phyloP scores from a whole-genome alignment of 2,797 vertebrate genomes.

The Neosalanx taihuensis region DNA sequence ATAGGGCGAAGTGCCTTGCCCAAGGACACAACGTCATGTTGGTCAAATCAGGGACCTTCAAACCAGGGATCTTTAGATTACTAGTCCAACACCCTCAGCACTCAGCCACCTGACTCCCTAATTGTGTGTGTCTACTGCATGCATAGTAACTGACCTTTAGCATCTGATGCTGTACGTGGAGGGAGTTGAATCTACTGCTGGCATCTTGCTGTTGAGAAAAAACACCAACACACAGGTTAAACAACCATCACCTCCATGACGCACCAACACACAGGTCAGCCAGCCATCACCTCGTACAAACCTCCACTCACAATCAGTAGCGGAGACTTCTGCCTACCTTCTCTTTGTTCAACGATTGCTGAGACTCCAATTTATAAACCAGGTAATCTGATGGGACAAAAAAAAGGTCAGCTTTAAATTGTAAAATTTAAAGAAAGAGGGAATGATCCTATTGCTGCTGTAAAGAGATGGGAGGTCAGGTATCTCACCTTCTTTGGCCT shows the following conservation, averaged over 20 bases:
- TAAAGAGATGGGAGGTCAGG: background rate
- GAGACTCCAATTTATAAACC: slow-evolving; percentile 94
- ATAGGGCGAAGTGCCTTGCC: no score
- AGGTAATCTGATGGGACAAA: slow-evolving; percentile 81
- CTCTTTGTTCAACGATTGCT: slow-evolving; percentile 96
- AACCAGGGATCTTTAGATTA: no score
- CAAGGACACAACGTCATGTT: background rate
- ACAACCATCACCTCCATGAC: background rate
- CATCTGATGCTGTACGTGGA: slow-evolving; percentile 98
- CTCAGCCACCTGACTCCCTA: background rate
- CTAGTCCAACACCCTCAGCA: no score
- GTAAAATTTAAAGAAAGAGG: background rate
- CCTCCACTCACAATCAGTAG: background rate
- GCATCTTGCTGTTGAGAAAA: slow-evolving; percentile 84
- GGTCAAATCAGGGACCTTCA: background rate
- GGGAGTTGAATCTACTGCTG: slow-evolving; percentile 80
- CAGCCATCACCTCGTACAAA: background rate
- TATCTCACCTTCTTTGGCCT: slow-evolving; percentile 92
- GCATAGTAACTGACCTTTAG: slow-evolving; percentile 81
- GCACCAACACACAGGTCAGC: background rate
- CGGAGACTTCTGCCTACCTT: slow-evolving; percentile 76
- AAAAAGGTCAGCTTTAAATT: background rate
- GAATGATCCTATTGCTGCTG: background rate
- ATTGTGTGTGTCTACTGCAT: background rate
- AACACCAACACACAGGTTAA: background rate